Conservation (phyloP, 2,797 vertebrate species). For the Xenopus petersii region DNA sequence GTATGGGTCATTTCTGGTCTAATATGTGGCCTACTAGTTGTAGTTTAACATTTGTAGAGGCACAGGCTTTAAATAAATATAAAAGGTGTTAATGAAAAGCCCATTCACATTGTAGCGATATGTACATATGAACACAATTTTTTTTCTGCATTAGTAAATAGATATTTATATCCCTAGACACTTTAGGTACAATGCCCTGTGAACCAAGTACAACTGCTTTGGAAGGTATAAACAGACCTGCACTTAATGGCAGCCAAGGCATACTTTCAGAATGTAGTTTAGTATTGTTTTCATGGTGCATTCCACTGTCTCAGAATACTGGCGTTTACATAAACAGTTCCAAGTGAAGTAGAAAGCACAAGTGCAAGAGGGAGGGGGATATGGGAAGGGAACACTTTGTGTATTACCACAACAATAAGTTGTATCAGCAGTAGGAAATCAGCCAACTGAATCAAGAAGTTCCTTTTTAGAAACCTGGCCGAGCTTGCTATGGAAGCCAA, state of each 20-base stretch:
- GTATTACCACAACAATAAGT: slow-evolving; percentile 57
- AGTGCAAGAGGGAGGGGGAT: slow-evolving; percentile 6
- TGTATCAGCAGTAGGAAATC: slow-evolving; percentile 56
- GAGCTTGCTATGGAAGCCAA: slow-evolving; percentile 41
- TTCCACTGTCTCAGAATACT: slow-evolving; percentile 23
- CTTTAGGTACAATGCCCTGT: slow-evolving; percentile 4
- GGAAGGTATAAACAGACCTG: slow-evolving; percentile 35
- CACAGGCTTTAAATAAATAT: too few species aligned
- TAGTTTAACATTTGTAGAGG: too few species aligned
- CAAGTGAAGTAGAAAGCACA: slow-evolving; percentile 52
- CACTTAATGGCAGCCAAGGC: slow-evolving; percentile 25
- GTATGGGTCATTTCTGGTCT: too few species aligned
- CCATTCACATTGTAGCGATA: too few species aligned
- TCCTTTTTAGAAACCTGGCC: slow-evolving; percentile 45
- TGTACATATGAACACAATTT: too few species aligned
- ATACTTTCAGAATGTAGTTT: slow-evolving; percentile 11
- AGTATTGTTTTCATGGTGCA: slow-evolving; percentile 20
- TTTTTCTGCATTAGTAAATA: slow-evolving; percentile 2
- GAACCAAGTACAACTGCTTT: slow-evolving; percentile 12
- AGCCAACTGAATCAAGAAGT: slow-evolving; percentile 48
- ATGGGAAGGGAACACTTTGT: slow-evolving; percentile 48
- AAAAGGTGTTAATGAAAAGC: too few species aligned
- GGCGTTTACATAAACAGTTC: slow-evolving; percentile 42
- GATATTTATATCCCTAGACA: slow-evolving; percentile 1
- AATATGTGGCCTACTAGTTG: too few species aligned